Evolutionary conservation across 2,888 invertebrate species (phyloP).

Genomic region (Omphaloscelis lunosa): DNA sequence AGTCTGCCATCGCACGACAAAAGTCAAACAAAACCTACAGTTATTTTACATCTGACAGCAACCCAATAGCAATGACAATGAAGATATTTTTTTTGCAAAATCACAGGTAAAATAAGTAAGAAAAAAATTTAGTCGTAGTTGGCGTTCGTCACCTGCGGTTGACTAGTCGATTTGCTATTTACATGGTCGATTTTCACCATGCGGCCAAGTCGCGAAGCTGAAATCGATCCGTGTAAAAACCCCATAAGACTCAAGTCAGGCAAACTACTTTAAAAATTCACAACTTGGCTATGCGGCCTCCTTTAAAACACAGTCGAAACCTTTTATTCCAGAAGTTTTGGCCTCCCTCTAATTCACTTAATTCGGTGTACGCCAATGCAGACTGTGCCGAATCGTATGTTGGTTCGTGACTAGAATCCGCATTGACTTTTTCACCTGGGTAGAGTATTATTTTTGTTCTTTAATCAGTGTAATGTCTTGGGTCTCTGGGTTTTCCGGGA

Average conservation of each 20-base stretch:
- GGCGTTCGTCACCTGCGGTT: neutral
- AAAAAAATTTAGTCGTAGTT: too few relatives aligned
- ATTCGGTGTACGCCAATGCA: slow-evolving; percentile 72
- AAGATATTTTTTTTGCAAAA: too few relatives aligned
- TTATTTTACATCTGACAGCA: too few relatives aligned
- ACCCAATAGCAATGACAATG: too few relatives aligned
- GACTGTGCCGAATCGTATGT: slow-evolving; percentile 63
- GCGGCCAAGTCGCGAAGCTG: neutral
- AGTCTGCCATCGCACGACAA: neutral
- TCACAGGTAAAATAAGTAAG: too few relatives aligned
- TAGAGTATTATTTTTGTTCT: slow-evolving; percentile 65
- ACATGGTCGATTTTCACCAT: neutral
- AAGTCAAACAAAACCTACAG: neutral
- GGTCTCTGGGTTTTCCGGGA: slow-evolving; percentile 36
- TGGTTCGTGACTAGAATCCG: slow-evolving; percentile 62
- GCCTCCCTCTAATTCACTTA: slow-evolving; percentile 70
- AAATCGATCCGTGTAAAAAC: slow-evolving; percentile 13
- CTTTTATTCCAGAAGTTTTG: slow-evolving; percentile 64
- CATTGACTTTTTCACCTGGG: slow-evolving; percentile 66
- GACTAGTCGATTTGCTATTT: too few relatives aligned
- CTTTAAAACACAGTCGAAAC: slow-evolving; percentile 48
- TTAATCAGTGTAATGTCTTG: slow-evolving; percentile 69
- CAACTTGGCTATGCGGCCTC: slow-evolving; percentile 55
- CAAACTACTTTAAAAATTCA: slow-evolving; percentile 69
- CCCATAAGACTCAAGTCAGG: neutral